A percentile compares a stretch with the other conserved stretches of the same genome.
These are phyloP conservation scores for Hyaena hyaena DNA, from an alignment of 2,113 vertebrate genomes.

Conservation along the genomic window DNA sequence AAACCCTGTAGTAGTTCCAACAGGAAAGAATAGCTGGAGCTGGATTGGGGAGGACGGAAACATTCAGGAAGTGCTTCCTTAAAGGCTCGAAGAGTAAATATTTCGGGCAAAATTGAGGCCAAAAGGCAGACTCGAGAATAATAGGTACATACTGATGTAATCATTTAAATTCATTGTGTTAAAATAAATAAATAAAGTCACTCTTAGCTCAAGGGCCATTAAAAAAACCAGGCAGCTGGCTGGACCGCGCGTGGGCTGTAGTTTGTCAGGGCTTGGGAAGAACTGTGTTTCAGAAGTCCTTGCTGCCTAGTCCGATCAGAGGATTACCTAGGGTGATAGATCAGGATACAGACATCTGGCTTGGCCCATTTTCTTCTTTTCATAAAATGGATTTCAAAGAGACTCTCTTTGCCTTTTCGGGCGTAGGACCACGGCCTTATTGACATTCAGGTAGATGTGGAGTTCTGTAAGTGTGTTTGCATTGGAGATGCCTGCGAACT, in stretches of 20 bases:
- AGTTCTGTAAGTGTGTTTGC: not conserved
- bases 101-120: not conserved
- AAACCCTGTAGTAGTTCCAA: not conserved
- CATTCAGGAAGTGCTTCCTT: not conserved
- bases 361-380: not conserved
- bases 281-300: too few relatives aligned
- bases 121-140: not conserved
- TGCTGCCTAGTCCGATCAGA: not conserved
- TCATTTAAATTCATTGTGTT: not conserved
- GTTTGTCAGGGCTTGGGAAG: too few relatives aligned
- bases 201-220: not conserved
- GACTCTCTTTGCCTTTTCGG: not conserved
- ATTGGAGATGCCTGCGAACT: not conserved
- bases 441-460: not conserved
- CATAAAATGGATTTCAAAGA: not conserved
- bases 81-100: not conserved
- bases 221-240: not conserved
- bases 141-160: not conserved
- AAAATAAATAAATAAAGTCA: constrained; percentile 1
- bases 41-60: not conserved
- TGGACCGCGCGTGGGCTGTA: too few relatives aligned
- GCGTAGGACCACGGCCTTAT: not conserved
- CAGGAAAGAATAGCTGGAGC: not conserved
- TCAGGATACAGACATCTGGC: not conserved
- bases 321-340: too few relatives aligned